Evolutionary conservation across 2,113 vertebrate species (phyloP).

Genomic region (Passer montanus): DNA sequence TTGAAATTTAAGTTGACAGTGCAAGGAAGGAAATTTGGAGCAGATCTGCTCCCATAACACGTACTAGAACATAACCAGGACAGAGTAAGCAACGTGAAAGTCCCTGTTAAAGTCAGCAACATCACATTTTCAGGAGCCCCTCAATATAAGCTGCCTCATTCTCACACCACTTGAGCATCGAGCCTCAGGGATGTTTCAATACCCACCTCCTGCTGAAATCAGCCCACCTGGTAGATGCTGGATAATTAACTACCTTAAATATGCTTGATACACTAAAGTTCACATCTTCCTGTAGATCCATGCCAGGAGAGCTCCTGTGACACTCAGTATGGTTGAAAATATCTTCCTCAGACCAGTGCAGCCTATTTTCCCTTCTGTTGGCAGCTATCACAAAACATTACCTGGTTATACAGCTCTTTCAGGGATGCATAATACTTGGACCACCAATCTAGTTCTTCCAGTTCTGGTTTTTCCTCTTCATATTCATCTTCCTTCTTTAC

Average conservation of each 20-base stretch:
- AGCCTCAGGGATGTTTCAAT: not conserved
- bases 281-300: not conserved
- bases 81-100: not conserved
- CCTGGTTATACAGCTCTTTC: conserved; percentile 84
- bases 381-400: conserved; percentile 17
- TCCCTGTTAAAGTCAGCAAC: not conserved
- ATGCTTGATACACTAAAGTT: not conserved
- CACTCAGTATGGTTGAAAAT: not conserved
- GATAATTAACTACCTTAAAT: not conserved
- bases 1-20: not conserved
- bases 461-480: conserved; percentile 86
- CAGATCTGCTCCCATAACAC: not conserved
- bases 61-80: not conserved
- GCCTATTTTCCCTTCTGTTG: not conserved
- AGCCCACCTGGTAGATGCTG: not conserved
- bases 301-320: not conserved
- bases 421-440: conserved; percentile 92
- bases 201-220: not conserved
- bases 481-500: conserved; percentile 73
- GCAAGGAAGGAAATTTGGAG: not conserved
- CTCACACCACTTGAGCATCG: not conserved
- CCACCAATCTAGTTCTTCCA: conserved; percentile 95
- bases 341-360: not conserved
- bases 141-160: not conserved
- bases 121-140: not conserved